Base-by-base conservation (phyloP, 2,888 invertebrate species). In the Ametastegia equiseti region DNA sequence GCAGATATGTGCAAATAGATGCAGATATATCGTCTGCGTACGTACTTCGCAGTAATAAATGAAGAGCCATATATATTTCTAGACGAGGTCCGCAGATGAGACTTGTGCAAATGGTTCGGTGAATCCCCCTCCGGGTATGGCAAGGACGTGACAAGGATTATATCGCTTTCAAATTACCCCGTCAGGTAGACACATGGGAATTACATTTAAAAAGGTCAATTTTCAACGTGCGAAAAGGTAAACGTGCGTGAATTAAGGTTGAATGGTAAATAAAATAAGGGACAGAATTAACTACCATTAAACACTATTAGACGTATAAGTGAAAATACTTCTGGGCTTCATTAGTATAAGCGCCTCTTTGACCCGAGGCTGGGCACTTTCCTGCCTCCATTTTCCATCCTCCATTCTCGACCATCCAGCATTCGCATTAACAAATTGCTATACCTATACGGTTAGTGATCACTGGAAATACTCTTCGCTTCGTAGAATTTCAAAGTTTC, bases 371-470 rank as follows among this genome's bases (percentile, higher is more conserved):
- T 6, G 1, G 5, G 5, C 3, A 6, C 60, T 30, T 30, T 13
- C 19, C 54, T 3, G 15, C 60, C 60, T 13, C 15, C 30, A 13
- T 4, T 60, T 15, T 9, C 6, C 60, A n/a, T n/a, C n/a, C n/a
- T n/a, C n/a, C n/a, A n/a, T n/a, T n/a, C n/a, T n/a, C n/a, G n/a
- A n/a, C n/a, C n/a, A n/a, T n/a, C n/a, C n/a, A n/a, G n/a, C n/a
- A 30, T 13, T 60, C 60, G 60, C 60, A 60, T 60, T 60, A 60
- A 60, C 60, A 60, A 30, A 60, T 60, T 60, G 30, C 60, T 60
- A 11, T 42, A 42, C 9, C 5, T 42, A 42, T 57, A 30, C 60
- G 60, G 30, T 60, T 60, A 5, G 30, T 60, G 15, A 60, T 60
- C 60, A 60, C 5, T 9, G 11, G 30, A 30, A 30, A 60, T 30